phyloP scores from a whole-genome alignment of 2,113 vertebrate species.

The Xyliphius kryptos region DNA sequence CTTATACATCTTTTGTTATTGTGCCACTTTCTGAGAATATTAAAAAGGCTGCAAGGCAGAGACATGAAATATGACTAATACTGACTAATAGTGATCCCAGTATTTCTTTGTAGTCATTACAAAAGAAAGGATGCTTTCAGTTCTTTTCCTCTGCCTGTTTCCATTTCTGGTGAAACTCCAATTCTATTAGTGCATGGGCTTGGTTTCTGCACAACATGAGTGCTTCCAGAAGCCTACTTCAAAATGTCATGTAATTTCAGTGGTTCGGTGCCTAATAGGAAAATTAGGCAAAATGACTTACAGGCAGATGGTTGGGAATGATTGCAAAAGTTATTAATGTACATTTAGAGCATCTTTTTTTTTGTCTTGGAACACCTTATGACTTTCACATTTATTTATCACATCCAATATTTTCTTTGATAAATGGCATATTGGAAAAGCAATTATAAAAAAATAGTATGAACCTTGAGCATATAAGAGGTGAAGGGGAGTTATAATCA shows the following conservation, averaged over 20 bases:
- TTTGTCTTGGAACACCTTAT: too few species aligned
- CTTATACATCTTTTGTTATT: neutral
- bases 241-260: conserved; percentile 21
- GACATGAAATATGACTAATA: conserved; percentile 24
- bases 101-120: conserved; percentile 25
- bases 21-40: conserved; percentile 8
- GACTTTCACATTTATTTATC: too few species aligned
- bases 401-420: too few species aligned
- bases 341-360: too few species aligned
- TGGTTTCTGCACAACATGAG: conserved; percentile 8
- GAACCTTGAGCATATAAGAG: conserved; percentile 1
- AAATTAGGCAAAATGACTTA: conserved; percentile 30
- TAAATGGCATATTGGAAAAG: too few species aligned
- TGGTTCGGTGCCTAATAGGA: conserved; percentile 20
- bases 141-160: neutral
- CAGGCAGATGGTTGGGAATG: conserved; percentile 23
- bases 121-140: conserved; percentile 23
- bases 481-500: neutral
- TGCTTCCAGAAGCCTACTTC: too few species aligned
- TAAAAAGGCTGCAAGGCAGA: conserved; percentile 5
- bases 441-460: too few species aligned
- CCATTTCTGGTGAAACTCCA: too few species aligned
- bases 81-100: neutral
- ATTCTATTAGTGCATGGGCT: conserved; percentile 7
- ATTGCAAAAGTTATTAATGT: conserved; percentile 29